Evolutionary conservation across 2,797 vertebrate species (phyloP).

Genomic region (Phrynocephalus guinanensis): DNA sequence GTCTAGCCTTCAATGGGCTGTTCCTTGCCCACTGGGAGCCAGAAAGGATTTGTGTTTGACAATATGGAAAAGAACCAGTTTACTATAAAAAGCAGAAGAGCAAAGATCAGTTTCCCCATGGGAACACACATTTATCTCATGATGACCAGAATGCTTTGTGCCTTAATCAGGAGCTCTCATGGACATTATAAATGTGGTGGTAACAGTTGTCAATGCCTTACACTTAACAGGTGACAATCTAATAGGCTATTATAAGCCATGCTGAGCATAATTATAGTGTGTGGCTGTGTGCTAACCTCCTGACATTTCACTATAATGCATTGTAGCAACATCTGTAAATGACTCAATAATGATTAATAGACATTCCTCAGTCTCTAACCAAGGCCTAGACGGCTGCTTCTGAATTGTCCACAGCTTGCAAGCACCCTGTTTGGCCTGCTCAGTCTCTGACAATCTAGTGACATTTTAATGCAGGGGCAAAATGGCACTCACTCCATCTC

Average conservation of each 20-base stretch:
- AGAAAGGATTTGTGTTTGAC: background rate
- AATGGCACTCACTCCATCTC: background rate
- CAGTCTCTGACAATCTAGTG: constrained; percentile 1
- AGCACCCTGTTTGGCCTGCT: background rate
- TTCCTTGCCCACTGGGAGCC: background rate
- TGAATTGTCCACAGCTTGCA: background rate
- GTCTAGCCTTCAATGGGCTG: background rate
- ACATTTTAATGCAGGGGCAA: background rate
- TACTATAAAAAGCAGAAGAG: background rate
- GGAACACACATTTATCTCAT: constrained; percentile 43
- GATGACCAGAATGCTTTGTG: constrained; percentile 49
- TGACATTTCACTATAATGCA: constrained; percentile 51
- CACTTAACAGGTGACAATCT: constrained; percentile 67
- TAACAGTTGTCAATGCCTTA: constrained; percentile 64
- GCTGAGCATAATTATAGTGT: constrained; percentile 54
- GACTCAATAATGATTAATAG: background rate
- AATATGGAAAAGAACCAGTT: background rate
- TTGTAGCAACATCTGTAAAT: constrained; percentile 60
- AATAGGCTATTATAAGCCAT: constrained; percentile 68
- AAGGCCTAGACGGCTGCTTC: constrained; percentile 18
- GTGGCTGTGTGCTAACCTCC: constrained; percentile 54
- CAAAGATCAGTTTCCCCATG: constrained; percentile 25
- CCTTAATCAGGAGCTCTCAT: constrained; percentile 63
- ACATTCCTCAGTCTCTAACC: background rate
- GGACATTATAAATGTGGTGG: constrained; percentile 61